phyloP scores from a whole-genome alignment of 2,113 vertebrate species.

The Triplophysa rosa region DNA sequence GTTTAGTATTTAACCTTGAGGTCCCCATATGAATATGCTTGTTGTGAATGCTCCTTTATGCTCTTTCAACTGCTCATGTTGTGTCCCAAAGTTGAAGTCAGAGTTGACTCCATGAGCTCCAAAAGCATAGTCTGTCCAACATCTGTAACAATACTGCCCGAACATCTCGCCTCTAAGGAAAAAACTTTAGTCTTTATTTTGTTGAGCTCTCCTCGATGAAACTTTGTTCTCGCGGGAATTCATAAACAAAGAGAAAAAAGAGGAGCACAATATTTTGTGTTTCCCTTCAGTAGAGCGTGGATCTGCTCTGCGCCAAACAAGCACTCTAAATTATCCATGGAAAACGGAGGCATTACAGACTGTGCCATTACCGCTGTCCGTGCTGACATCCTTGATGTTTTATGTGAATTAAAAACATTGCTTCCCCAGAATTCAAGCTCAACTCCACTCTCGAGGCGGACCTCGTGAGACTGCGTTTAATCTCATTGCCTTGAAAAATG shows the following conservation, averaged over 20 bases:
- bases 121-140: neutral
- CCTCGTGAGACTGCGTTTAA: neutral
- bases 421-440: neutral
- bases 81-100: conserved; percentile 28
- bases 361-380: conserved; percentile 37
- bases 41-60: neutral
- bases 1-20: neutral
- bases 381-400: conserved; percentile 1
- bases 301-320: conserved; percentile 59
- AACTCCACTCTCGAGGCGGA: neutral
- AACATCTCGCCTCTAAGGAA: conserved; percentile 20
- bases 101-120: conserved; percentile 26
- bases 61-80: neutral
- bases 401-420: neutral
- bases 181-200: conserved; percentile 30
- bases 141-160: conserved; percentile 31
- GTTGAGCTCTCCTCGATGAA: conserved; percentile 36
- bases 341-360: conserved; percentile 59
- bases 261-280: conserved; percentile 32
- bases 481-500: conserved; percentile 18
- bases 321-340: conserved; percentile 67
- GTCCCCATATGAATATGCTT: neutral
- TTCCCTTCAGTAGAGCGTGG: conserved; percentile 66
- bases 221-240: conserved; percentile 29
- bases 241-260: conserved; percentile 12